A percentile compares a stretch with the other conserved stretches of the same genome.
Evolutionary conservation across 2,113 vertebrate species (phyloP).

Genomic region (Antigone vipio): DNA sequence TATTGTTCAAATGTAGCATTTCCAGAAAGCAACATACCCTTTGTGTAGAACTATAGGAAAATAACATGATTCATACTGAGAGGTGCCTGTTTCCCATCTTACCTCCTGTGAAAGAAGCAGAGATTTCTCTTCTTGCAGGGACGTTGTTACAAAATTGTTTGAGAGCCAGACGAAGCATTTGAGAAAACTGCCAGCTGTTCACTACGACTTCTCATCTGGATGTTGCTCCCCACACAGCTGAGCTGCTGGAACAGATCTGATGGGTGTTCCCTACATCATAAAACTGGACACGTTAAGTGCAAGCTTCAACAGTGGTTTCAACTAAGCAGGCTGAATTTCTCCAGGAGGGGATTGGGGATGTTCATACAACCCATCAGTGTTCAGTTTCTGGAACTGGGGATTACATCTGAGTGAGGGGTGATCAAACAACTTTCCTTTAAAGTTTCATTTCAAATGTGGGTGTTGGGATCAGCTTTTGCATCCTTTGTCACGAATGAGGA

Average conservation of each 20-base stretch:
- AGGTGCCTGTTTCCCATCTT: not conserved
- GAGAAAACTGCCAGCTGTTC: not conserved
- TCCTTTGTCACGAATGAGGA: not conserved
- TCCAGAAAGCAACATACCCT: not conserved
- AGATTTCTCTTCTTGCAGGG: not conserved
- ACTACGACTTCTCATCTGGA: not conserved
- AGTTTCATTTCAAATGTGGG: not conserved
- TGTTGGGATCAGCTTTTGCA: not conserved
- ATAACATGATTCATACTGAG: not conserved
- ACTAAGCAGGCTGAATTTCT: not conserved
- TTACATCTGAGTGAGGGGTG: not conserved
- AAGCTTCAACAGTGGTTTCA: not conserved
- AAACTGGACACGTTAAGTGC: not conserved
- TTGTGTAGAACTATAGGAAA: not conserved
- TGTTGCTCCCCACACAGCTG: not conserved
- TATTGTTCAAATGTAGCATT: not conserved
- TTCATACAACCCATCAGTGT: not conserved
- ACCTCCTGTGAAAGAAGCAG: not conserved
- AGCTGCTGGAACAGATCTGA: not conserved
- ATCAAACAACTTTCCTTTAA: not conserved
- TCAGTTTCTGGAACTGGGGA: not conserved
- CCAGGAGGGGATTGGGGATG: not conserved
- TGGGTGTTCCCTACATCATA: not conserved
- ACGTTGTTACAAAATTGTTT: not conserved
- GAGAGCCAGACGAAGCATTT: not conserved